Evolutionary conservation across 2,888 invertebrate species (phyloP).

Genomic region (Iphiclides podalirius): DNA sequence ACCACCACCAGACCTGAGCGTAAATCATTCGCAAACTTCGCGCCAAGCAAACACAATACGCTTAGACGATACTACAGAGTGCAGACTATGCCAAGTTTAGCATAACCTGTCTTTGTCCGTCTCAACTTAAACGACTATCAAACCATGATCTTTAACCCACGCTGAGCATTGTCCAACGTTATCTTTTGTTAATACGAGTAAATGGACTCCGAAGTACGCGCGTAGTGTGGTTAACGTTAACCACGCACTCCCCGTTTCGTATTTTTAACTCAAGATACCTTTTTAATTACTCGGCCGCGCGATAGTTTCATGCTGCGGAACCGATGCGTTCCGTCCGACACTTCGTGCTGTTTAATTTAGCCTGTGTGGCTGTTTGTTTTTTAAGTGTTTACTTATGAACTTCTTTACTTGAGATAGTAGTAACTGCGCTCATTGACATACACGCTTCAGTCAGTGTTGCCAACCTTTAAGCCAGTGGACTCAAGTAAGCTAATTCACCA

Average conservation of each 20-base stretch:
- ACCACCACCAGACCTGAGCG: too few species aligned
- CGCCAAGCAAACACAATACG: too few species aligned
- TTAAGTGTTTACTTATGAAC: too few species aligned
- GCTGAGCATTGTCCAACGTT: constrained; percentile 5
- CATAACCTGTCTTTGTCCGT: constrained; percentile 8
- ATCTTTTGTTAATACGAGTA: constrained; percentile 12
- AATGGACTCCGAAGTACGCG: constrained; percentile 12
- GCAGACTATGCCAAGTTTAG: too few species aligned
- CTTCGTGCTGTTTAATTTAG: constrained; percentile 55
- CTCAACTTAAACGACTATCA: constrained; percentile 13
- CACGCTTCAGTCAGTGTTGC: too few species aligned
- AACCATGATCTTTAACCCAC: constrained; percentile 12
- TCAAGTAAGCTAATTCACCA: too few species aligned
- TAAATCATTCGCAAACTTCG: too few species aligned
- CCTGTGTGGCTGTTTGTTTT: too few species aligned
- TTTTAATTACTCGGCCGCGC: constrained; percentile 56
- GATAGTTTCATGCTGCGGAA: constrained; percentile 59
- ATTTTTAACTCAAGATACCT: constrained; percentile 33
- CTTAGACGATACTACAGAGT: background rate
- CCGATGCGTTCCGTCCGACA: constrained; percentile 58
- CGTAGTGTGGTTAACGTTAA: constrained; percentile 8
- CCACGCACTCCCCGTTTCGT: constrained; percentile 23
- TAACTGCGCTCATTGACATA: too few species aligned
- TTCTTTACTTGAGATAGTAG: too few species aligned
- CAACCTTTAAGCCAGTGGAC: too few species aligned